Percentiles rank a stretch among this genome's conserved stretches.
These are phyloP conservation scores for Bombus fervidus DNA, from an alignment of 1,140 invertebrate genomes.

Conservation along the genomic window DNA sequence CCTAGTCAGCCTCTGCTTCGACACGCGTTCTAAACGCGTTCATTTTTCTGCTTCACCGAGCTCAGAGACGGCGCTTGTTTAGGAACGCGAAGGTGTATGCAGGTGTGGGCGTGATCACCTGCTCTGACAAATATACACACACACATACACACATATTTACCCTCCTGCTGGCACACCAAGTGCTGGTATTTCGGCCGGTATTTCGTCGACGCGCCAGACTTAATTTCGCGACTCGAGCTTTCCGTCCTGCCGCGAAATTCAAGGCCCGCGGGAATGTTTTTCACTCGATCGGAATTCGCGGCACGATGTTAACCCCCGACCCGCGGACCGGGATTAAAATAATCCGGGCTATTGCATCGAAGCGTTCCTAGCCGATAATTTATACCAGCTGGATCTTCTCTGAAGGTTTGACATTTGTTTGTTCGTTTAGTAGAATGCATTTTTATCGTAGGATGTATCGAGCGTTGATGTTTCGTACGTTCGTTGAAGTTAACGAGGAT, in stretches of 20 bases:
- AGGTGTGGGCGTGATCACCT: slow-evolving; percentile 77
- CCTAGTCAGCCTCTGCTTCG: not conserved
- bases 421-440: too few species aligned
- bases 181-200: slow-evolving; percentile 53
- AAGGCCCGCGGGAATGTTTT: slow-evolving; percentile 37
- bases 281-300: slow-evolving; percentile 44
- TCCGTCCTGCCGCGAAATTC: slow-evolving; percentile 48
- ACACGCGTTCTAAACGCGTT: not conserved
- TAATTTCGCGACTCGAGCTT: slow-evolving; percentile 61
- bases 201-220: slow-evolving; percentile 57
- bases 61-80: slow-evolving; percentile 1
- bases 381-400: not conserved
- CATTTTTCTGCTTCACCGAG: slow-evolving; percentile 6
- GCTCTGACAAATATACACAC: slow-evolving; percentile 60
- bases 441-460: too few species aligned
- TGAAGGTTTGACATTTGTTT: too few species aligned
- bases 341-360: slow-evolving; percentile 8
- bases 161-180: slow-evolving; percentile 41
- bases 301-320: slow-evolving; percentile 26
- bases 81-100: slow-evolving; percentile 36
- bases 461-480: too few species aligned
- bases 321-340: slow-evolving; percentile 5
- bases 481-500: too few species aligned
- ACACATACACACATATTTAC: slow-evolving; percentile 18
- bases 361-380: not conserved